Percentiles rank a stretch among this genome's conserved stretches.
These are phyloP conservation scores for Drosophila gunungcola DNA, from an alignment of 1,140 invertebrate genomes.

Conservation along the genomic window DNA sequence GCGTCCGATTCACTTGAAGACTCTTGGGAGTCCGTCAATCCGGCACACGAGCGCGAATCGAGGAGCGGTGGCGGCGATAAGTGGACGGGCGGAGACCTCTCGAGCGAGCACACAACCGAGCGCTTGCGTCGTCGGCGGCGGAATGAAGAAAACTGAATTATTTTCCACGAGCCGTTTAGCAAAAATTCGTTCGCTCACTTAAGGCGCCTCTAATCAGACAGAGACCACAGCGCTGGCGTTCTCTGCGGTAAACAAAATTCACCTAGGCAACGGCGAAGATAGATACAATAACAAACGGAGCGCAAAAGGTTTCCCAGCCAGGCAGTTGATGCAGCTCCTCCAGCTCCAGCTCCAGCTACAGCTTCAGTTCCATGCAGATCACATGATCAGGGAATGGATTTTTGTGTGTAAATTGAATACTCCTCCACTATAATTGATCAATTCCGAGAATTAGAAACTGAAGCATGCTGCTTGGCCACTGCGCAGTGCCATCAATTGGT, in stretches of 20 bases:
- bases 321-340: conserved; percentile 4
- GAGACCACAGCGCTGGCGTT: conserved; percentile 19
- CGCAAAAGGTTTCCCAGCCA: conserved; percentile 13
- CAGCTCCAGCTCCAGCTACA: conserved; percentile 2
- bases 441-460: conserved; percentile 80
- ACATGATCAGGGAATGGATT: conserved; percentile 49
- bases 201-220: conserved; percentile 49
- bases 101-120: conserved; percentile 60
- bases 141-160: conserved; percentile 82
- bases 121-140: conserved; percentile 77
- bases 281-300: conserved; percentile 51
- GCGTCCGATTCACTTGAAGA: conserved; percentile 33
- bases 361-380: conserved; percentile 34
- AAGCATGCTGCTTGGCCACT: conserved; percentile 39
- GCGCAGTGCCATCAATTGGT: conserved; percentile 37
- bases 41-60: conserved; percentile 20
- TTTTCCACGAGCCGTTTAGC: conserved; percentile 64
- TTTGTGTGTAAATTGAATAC: conserved; percentile 19
- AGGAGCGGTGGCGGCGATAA: not conserved
- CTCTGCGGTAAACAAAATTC: conserved; percentile 73
- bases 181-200: conserved; percentile 56
- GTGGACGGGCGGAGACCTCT: conserved; percentile 10
- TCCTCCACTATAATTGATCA: conserved; percentile 63
- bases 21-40: conserved; percentile 8
- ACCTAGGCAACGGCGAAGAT: conserved; percentile 71